Base-by-base conservation (phyloP, 2,888 invertebrate species). In the Drosophila robusta region DNA sequence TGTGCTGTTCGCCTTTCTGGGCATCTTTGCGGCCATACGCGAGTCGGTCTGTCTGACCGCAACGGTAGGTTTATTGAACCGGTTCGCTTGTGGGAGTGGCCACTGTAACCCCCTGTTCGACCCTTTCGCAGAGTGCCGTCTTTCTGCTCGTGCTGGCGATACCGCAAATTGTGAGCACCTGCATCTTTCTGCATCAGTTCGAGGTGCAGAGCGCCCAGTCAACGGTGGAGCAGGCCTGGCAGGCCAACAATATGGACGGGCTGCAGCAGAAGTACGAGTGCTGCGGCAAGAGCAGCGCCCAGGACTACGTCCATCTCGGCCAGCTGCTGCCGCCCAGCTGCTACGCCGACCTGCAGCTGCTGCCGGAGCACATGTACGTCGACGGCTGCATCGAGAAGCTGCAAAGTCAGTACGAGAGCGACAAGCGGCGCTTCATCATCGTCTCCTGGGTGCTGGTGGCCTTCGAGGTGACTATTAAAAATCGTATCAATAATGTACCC, bases 31-130 rank as follows among this genome's bases (percentile, higher is more conserved):
- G 29, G 97, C 97, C 3, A 94, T 96, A 76, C 94, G 96, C 75
- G 97, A 98, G 92, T 97, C 96, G 90, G 95, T 97, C 90, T 96
- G 96, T 93, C 96, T 97, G 95, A 94, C 96, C 64, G 94, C 96
- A 90, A 95, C 96, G 90, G 97, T 97, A 93, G 94, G 94, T 78
- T 78, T 41, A 7, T 45, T 64, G 41, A 39, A 26, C 34, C 5
- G 16, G 24, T 47, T 22, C 49, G 41, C 39, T 7, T n/a, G 16
- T 12, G 11, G 6, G n/a, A 12, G 1, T 38, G 45, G 9, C 11
- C 34, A 29, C 11, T 41, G 12, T 50, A 45, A 18, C 18, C 18
- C 1, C 44, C 8, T 51, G 18, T 58, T 32, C 62, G 51, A 75
- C 62, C 12, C 4, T 24, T 41, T 42, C 8, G 42, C 93, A 96